These are phyloP conservation scores for Pseudochromis fuscus DNA, from an alignment of 2,797 vertebrate species.

Conservation along the genomic window DNA sequence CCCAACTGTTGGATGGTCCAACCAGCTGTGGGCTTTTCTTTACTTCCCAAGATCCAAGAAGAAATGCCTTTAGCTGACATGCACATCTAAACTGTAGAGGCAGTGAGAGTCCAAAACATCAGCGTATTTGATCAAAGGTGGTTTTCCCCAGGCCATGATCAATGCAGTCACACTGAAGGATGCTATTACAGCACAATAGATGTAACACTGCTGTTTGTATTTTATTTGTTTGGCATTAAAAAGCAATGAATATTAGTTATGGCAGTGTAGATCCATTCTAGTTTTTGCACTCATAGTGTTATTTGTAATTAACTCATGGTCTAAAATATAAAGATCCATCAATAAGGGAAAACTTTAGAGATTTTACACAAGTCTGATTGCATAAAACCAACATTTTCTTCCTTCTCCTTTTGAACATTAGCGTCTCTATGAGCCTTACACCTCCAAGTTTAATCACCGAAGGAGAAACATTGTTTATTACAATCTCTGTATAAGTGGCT, in stretches of 20 bases:
- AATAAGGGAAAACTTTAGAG: no score
- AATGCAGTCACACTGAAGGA: background rate
- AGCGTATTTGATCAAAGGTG: background rate
- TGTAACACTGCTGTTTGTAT: no score
- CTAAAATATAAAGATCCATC: no score
- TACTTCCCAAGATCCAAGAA: background rate
- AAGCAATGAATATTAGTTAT: no score
- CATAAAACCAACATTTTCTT: background rate
- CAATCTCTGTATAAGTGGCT: background rate
- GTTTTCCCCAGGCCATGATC: background rate
- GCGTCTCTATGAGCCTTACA: no score
- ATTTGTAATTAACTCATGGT: background rate
- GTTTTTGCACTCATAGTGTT: background rate
- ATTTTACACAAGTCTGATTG: background rate
- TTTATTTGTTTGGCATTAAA: no score
- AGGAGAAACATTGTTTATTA: background rate
- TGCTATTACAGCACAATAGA: background rate
- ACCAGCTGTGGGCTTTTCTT: constrained; percentile 2
- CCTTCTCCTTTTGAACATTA: background rate
- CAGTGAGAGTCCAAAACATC: background rate
- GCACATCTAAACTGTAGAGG: background rate
- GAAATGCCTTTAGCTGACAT: constrained; percentile 18
- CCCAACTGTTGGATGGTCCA: background rate
- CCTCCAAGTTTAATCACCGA: background rate
- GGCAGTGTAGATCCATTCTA: background rate